Evolutionary conservation across 2,113 vertebrate genomes (phyloP).

Genomic region (Myodes glareolus): DNA sequence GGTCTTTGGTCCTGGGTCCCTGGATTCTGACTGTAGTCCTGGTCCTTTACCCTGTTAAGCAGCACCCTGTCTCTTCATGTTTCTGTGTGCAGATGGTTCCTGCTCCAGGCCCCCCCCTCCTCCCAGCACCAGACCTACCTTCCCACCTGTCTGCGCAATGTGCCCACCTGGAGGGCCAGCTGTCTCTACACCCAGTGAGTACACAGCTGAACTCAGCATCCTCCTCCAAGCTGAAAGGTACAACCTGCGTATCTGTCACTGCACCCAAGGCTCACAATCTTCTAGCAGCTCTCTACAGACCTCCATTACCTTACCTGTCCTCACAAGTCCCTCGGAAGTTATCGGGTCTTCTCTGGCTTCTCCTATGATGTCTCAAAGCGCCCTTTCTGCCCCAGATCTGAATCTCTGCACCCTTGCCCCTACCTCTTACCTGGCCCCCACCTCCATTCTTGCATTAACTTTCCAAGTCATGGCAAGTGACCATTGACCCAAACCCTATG

Average conservation of each 20-base stretch:
- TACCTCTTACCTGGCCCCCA: background rate
- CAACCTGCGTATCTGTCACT: background rate
- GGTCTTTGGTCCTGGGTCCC: background rate
- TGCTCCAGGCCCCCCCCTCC: background rate
- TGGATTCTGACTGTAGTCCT: background rate
- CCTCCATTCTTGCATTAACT: background rate
- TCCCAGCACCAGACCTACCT: slow-evolving; percentile 8
- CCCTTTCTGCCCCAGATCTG: background rate
- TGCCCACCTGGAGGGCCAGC: slow-evolving; percentile 47
- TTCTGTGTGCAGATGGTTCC: background rate
- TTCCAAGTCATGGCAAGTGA: background rate
- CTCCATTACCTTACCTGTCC: background rate
- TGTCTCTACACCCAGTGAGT: background rate
- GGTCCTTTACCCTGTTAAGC: background rate
- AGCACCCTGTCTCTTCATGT: background rate
- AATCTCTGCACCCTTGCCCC: background rate
- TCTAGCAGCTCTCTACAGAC: background rate
- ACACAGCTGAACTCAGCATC: slow-evolving; percentile 30
- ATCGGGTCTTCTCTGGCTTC: background rate
- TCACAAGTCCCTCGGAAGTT: background rate
- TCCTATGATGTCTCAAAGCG: background rate
- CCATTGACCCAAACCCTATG: background rate
- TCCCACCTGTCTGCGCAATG: background rate
- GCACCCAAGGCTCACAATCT: background rate
- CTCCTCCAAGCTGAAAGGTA: background rate